Evolutionary conservation across 2,797 vertebrate species (phyloP), one percentile per base, ranked within the genome.

Genomic region (Cyclopterus lumpus): DNA sequence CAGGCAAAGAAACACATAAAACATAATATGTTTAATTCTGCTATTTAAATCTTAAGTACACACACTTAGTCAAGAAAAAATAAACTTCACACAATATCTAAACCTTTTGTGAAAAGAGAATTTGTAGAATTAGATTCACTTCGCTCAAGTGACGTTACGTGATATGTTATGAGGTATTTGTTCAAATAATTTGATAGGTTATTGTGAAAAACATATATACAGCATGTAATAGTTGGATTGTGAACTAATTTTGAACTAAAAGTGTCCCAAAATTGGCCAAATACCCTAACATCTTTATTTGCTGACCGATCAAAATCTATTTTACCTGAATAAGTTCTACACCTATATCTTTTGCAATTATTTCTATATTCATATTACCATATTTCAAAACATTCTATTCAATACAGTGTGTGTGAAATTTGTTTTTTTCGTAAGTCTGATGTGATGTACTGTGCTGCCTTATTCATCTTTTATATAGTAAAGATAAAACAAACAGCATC

Each of bases 381-480:
- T 62, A 9, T 78, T 73, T 80, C 36, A 55, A 46, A 82, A 71
- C 28, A 70, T 55, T 51, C 83, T 73, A 38, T 63, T 73, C 30
- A 38, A 24, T 69, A 62, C 59, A 67, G 73, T 79, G 32, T 77
- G 75, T 73, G 82, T 90, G 78, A 91, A 83, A 90, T 86, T 58
- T 86, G 80, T 86, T 85, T 85, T 84, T 87, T 78, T 67, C 51
- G 54, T 69, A 40, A 76, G 73, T 85, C 85, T 84, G 83, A 91
- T 89, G 78, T 86, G 71, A 44, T 86, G 81, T 93, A 79, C 84
- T 93, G 91, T 94, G 87, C 82, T 94, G 93, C 92, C 92, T 93
- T 94, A 92, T 86, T 83, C 77, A 83, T 87, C 70, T 90, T 85
- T 89, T 89, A 73, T 74, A 85, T 65, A 84, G 71, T 65, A 84